Conservation (phyloP, 2,888 invertebrate species). For the Dasysyrphus tricinctus region DNA sequence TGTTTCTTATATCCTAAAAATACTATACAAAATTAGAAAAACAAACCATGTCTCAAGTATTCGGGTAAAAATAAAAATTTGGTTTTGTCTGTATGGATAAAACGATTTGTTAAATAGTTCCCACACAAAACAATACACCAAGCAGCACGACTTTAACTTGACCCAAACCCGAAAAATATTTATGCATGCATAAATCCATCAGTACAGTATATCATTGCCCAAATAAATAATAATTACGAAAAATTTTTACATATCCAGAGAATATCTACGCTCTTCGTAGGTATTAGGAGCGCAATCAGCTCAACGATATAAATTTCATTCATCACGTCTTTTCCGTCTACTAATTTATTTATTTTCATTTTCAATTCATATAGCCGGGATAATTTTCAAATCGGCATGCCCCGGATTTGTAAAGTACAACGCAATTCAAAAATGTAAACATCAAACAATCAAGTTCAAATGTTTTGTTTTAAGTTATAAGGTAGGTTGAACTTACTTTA, state of each 20-base stretch:
- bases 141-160: not conserved
- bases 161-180: not conserved
- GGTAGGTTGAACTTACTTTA: not conserved
- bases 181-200: not conserved
- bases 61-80: too few species aligned
- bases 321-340: slow-evolving; percentile 1
- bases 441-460: slow-evolving; percentile 61
- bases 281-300: not conserved
- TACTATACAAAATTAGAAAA: too few species aligned
- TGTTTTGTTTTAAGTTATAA: slow-evolving; percentile 21
- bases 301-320: slow-evolving; percentile 9
- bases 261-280: too few species aligned
- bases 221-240: not conserved
- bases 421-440: slow-evolving; percentile 8
- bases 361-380: not conserved
- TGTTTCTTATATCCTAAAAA: too few species aligned
- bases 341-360: slow-evolving; percentile 29
- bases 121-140: not conserved
- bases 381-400: slow-evolving; percentile 13
- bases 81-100: too few species aligned
- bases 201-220: not conserved
- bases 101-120: too few species aligned
- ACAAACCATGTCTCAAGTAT: too few species aligned
- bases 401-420: slow-evolving; percentile 1
- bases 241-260: not conserved